Evolutionary conservation across 2,113 vertebrate species (phyloP).

Genomic region (Thamnaconus septentrionalis): DNA sequence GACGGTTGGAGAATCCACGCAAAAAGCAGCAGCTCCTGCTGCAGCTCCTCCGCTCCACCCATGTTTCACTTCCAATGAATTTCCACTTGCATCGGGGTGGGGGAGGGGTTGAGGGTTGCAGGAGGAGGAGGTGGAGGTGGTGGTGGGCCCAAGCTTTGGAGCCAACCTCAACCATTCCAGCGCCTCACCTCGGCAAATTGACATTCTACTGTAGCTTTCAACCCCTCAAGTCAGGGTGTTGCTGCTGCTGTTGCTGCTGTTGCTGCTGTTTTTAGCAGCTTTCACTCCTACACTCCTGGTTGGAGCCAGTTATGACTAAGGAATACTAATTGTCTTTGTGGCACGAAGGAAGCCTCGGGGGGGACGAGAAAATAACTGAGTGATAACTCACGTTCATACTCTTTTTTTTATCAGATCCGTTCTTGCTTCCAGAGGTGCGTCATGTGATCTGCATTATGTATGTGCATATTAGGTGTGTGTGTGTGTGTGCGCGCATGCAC

Average conservation of each 20-base stretch:
- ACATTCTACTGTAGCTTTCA: conserved; percentile 56
- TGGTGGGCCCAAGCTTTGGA: conserved; percentile 25
- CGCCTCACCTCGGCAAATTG: conserved; percentile 32
- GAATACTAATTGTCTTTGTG: conserved; percentile 65
- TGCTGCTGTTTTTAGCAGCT: conserved; percentile 64
- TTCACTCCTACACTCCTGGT: conserved; percentile 65
- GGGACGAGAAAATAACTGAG: conserved; percentile 60
- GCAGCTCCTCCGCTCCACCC: conserved; percentile 9
- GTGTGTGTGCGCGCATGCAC: background rate
- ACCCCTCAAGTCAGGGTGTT: conserved; percentile 57
- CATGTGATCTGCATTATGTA: conserved; percentile 19
- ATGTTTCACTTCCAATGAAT: conserved; percentile 30
- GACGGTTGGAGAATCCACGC: no score
- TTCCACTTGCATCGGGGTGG: conserved; percentile 10
- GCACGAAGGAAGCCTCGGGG: conserved; percentile 47
- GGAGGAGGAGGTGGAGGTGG: no score
- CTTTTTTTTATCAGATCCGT: background rate
- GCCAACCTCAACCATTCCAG: conserved; percentile 6
- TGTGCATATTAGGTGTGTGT: background rate
- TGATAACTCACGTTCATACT: conserved; percentile 42
- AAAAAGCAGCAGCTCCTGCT: no score
- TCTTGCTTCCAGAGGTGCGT: conserved; percentile 25
- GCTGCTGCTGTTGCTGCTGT: conserved; percentile 26
- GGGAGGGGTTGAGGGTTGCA: background rate
- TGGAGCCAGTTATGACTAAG: conserved; percentile 64